These are phyloP conservation scores for Anodontia alba DNA, from an alignment of 2,888 invertebrate species.

Conservation along the genomic window DNA sequence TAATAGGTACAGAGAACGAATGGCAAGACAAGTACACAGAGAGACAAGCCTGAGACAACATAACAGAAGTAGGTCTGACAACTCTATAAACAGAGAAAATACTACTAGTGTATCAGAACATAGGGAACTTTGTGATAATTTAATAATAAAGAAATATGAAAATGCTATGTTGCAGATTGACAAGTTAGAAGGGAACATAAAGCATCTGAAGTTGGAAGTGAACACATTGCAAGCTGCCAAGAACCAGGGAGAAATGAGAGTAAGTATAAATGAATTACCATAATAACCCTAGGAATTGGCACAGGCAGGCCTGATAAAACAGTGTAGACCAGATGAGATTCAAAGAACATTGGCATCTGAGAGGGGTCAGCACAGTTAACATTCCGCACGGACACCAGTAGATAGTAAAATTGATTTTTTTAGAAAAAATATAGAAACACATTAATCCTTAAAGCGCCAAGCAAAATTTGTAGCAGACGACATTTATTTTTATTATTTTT, in stretches of 20 bases:
- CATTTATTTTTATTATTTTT: too few relatives aligned
- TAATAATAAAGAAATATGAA: conserved; percentile 68
- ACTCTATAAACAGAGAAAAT: conserved; percentile 22
- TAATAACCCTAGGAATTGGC: too few relatives aligned
- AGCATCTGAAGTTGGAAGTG: conserved; percentile 75
- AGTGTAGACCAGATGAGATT: too few relatives aligned
- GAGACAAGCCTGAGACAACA: conserved; percentile 41
- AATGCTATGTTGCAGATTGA: conserved; percentile 78
- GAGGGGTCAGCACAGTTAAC: too few relatives aligned
- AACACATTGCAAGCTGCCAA: conserved; percentile 72
- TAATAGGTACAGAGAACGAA: conserved; percentile 52
- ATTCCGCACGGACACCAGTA: too few relatives aligned
- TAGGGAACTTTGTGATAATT: conserved; percentile 41
- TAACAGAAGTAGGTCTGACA: conserved; percentile 58
- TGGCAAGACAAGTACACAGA: conserved; percentile 34
- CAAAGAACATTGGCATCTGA: too few relatives aligned
- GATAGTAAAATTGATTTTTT: too few relatives aligned
- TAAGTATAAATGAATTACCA: too few relatives aligned
- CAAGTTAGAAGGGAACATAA: conserved; percentile 72
- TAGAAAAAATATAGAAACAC: too few relatives aligned
- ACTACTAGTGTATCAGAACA: not conserved
- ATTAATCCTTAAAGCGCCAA: too few relatives aligned
- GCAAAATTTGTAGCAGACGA: too few relatives aligned
- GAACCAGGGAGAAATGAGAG: conserved; percentile 75
- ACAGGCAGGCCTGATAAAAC: too few relatives aligned